These are phyloP conservation scores for Ceramica pisi DNA, from an alignment of 2,888 invertebrate species.

Conservation along the genomic window DNA sequence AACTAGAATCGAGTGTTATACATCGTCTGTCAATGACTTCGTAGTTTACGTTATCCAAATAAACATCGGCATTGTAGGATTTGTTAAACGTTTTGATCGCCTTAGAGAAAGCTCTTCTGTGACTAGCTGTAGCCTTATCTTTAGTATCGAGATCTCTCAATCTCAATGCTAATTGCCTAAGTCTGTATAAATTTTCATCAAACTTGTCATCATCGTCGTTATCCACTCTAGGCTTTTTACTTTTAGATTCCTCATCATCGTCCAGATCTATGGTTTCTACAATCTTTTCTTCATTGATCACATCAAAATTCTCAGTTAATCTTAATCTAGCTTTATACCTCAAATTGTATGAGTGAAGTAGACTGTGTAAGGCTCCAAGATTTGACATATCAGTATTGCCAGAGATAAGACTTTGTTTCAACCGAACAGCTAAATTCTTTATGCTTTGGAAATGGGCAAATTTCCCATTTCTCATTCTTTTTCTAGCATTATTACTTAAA, in stretches of 20 bases:
- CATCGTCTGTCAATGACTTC: slow-evolving; percentile 77
- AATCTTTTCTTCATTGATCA: slow-evolving; percentile 74
- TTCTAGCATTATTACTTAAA: slow-evolving; percentile 55
- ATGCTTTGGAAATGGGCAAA: slow-evolving; percentile 74
- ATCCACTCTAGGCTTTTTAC: slow-evolving; percentile 71
- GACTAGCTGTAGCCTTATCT: slow-evolving; percentile 73
- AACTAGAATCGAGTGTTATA: slow-evolving; percentile 80
- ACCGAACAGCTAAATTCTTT: slow-evolving; percentile 70
- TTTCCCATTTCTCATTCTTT: slow-evolving; percentile 67
- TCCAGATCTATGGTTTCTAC: slow-evolving; percentile 83
- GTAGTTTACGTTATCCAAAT: slow-evolving; percentile 72
- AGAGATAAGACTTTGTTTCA: slow-evolving; percentile 68
- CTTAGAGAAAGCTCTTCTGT: slow-evolving; percentile 81
- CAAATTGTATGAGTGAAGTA: slow-evolving; percentile 79
- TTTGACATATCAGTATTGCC: slow-evolving; percentile 67
- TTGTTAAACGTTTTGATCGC: slow-evolving; percentile 83
- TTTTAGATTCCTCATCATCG: slow-evolving; percentile 75
- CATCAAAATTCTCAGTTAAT: slow-evolving; percentile 72
- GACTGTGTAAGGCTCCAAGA: slow-evolving; percentile 70
- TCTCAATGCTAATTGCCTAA: slow-evolving; percentile 76
- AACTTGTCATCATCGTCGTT: slow-evolving; percentile 63
- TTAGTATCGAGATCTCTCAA: slow-evolving; percentile 76
- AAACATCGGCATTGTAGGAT: slow-evolving; percentile 81
- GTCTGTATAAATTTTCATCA: slow-evolving; percentile 74
- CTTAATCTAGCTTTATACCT: slow-evolving; percentile 76